These are phyloP conservation scores for Furcula furcula DNA, from an alignment of 2,888 invertebrate genomes.

Conservation along the genomic window DNA sequence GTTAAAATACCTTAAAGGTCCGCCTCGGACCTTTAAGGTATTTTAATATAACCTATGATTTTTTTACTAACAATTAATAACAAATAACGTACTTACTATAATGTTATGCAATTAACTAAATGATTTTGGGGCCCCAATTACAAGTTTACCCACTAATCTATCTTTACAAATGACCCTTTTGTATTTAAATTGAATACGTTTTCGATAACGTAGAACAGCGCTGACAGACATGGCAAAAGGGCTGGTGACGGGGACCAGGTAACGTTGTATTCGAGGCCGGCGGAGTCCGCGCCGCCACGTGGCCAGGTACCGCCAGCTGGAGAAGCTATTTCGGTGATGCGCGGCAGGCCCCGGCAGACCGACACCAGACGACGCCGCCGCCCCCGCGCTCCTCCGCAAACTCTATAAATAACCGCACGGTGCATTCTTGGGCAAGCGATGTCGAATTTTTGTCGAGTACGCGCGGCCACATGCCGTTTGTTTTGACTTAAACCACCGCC, in stretches of 20 bases:
- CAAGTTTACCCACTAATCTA: neutral
- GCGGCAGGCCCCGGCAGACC: conserved; percentile 84
- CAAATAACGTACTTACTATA: too few relatives aligned
- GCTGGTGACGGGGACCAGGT: too few relatives aligned
- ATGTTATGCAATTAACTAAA: too few relatives aligned
- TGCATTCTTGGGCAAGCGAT: conserved; percentile 82
- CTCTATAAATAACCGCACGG: conserved; percentile 77
- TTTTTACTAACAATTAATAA: too few relatives aligned
- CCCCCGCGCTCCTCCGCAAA: conserved; percentile 79
- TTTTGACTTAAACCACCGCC: conserved; percentile 65
- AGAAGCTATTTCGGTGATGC: conserved; percentile 80
- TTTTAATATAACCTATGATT: too few relatives aligned
- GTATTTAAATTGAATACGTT: neutral
- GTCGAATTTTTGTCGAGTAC: conserved; percentile 82
- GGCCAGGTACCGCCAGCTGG: conserved; percentile 79
- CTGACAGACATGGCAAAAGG: too few relatives aligned
- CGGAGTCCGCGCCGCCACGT: conserved; percentile 65
- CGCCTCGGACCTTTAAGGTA: too few relatives aligned
- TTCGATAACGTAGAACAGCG: neutral
- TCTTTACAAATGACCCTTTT: neutral
- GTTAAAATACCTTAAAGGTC: too few relatives aligned
- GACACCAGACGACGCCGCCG: conserved; percentile 80
- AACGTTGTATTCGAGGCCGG: too few relatives aligned
- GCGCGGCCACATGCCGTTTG: conserved; percentile 78
- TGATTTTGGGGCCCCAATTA: neutral